Evolutionary conservation across 2,113 vertebrate genomes (phyloP).

Genomic region (Apistogramma diplotaenia): DNA sequence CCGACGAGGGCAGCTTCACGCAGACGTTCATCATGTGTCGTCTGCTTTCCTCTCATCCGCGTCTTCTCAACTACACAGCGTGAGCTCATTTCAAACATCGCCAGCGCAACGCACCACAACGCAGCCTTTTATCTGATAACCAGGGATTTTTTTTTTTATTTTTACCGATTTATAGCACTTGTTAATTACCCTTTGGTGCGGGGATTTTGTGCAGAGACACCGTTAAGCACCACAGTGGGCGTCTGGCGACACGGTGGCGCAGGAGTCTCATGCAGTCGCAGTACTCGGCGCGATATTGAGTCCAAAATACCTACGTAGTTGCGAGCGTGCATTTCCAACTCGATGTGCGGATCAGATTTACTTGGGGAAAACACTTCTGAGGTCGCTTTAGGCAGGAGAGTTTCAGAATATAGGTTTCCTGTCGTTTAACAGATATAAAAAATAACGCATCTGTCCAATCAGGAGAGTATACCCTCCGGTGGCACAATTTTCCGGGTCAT

Average conservation of each 20-base stretch:
- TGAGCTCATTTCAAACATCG: not conserved
- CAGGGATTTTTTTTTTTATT: not conserved
- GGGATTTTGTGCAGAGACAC: constrained; percentile 25
- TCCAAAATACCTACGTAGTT: not conserved
- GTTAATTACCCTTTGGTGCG: not conserved
- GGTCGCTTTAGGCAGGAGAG: not conserved
- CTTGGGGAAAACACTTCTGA: not conserved
- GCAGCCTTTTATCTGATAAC: not conserved
- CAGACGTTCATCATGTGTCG: constrained; percentile 1
- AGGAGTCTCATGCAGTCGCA: constrained; percentile 44
- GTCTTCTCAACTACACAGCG: not conserved
- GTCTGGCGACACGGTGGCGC: constrained; percentile 65
- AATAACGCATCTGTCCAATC: constrained; percentile 3
- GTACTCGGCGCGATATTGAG: not conserved
- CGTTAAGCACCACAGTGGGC: constrained; percentile 72
- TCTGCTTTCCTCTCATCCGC: constrained; percentile 4
- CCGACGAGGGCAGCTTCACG: not conserved
- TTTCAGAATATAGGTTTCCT: not conserved
- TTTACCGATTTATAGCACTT: not conserved
- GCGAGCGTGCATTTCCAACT: not conserved
- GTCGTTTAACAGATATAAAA: not conserved
- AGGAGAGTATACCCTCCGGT: constrained; percentile 25
- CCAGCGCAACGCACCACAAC: not conserved
- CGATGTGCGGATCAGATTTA: not conserved
- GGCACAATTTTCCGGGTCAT: not conserved